A percentile compares a stretch with the other conserved stretches of the same genome.
phyloP scores from a whole-genome alignment of 2,113 vertebrate genomes.

The Copsychus sechellarum region DNA sequence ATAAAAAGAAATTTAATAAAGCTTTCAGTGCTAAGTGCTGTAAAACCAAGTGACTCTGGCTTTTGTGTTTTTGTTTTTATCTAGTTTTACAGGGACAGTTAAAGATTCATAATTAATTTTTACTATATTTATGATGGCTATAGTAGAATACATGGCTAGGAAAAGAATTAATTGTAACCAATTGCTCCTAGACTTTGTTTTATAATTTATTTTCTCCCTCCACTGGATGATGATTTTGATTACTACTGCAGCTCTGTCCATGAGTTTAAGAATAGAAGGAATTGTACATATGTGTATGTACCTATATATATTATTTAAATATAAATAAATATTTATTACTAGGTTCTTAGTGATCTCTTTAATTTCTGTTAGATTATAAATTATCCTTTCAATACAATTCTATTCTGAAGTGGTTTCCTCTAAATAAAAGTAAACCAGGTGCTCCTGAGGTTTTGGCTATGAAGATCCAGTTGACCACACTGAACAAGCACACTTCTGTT shows the following conservation, averaged over 20 bases:
- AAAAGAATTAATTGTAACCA: neutral
- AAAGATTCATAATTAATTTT: neutral
- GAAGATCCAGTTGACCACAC: neutral
- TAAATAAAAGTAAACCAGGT: neutral
- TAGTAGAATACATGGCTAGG: neutral
- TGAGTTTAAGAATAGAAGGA: neutral
- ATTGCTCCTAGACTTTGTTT: neutral
- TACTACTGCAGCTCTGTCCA: neutral
- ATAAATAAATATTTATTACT: neutral
- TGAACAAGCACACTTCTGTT: neutral
- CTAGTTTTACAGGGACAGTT: neutral
- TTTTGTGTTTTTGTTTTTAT: neutral
- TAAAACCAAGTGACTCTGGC: neutral
- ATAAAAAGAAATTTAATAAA: slow-evolving; percentile 9
- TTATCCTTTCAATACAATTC: neutral
- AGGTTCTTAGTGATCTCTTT: neutral
- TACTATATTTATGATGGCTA: neutral
- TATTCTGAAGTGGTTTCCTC: neutral
- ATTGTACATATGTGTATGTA: neutral
- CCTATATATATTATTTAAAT: neutral
- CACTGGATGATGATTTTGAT: neutral
- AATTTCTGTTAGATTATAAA: neutral
- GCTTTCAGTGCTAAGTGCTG: neutral
- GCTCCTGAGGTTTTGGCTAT: neutral
- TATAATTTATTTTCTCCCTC: neutral